phyloP scores from a whole-genome alignment of 2,113 vertebrate genomes.

The Pachycephala philippinensis region DNA sequence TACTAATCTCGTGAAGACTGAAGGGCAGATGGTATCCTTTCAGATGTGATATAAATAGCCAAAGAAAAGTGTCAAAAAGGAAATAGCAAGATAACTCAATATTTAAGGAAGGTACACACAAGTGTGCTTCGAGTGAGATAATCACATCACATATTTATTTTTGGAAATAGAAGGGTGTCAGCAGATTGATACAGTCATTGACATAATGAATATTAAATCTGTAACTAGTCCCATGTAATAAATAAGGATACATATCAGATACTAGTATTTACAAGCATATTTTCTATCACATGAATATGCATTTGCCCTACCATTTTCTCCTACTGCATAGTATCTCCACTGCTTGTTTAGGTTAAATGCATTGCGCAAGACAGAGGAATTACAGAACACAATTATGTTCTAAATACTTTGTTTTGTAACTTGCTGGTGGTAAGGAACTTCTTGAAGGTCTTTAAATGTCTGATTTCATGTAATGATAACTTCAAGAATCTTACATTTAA shows the following conservation, averaged over 20 bases:
- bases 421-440: neutral
- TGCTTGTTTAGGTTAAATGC: neutral
- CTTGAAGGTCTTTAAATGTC: neutral
- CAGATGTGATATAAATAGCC: slow-evolving; percentile 8
- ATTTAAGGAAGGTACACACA: neutral
- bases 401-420: neutral
- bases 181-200: neutral
- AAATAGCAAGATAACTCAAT: neutral
- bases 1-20: neutral
- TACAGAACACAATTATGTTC: neutral
- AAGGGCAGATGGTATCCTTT: slow-evolving; percentile 7
- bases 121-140: neutral
- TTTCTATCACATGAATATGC: neutral
- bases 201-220: neutral
- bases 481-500: neutral
- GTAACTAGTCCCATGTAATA: neutral
- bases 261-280: neutral
- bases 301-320: neutral
- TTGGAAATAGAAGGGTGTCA: neutral
- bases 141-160: neutral
- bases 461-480: neutral
- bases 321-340: neutral
- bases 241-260: neutral
- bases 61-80: neutral
- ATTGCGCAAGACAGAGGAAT: neutral